Evolutionary conservation across 2,888 invertebrate species (phyloP).

Genomic region (Orthosia cruda): DNA sequence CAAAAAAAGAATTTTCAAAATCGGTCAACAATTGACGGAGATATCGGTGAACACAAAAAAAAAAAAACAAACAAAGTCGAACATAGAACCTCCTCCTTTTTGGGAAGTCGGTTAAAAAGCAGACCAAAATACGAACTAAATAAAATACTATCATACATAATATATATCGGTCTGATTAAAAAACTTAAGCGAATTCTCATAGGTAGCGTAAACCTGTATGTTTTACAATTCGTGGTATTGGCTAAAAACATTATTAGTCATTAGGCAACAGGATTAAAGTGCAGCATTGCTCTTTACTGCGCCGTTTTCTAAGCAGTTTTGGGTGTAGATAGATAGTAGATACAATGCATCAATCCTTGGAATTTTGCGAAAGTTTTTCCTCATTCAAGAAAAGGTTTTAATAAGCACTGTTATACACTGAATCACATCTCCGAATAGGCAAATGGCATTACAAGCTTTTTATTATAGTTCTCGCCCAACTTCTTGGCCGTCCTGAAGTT

Average conservation of each 20-base stretch:
- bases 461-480: background rate
- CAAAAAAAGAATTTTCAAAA: too few species aligned
- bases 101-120: too few species aligned
- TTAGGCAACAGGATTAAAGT: constrained; percentile 27
- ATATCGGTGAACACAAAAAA: too few species aligned
- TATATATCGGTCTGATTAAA: background rate
- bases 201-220: constrained; percentile 21
- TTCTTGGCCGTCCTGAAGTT: too few species aligned
- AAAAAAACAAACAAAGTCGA: too few species aligned
- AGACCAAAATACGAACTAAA: constrained; percentile 2
- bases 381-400: background rate
- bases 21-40: too few species aligned
- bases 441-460: background rate
- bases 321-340: constrained; percentile 21
- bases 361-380: constrained; percentile 11
- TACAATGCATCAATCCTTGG: background rate
- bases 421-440: background rate
- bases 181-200: background rate
- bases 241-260: constrained; percentile 44
- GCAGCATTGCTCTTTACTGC: constrained; percentile 13
- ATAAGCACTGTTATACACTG: background rate
- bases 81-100: too few species aligned
- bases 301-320: constrained; percentile 25
- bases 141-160: constrained; percentile 19
- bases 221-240: constrained; percentile 32